A percentile compares a stretch with the other conserved stretches of the same genome.
These are phyloP conservation scores for Plemyria rubiginata DNA, from an alignment of 2,888 invertebrate species.

Conservation along the genomic window DNA sequence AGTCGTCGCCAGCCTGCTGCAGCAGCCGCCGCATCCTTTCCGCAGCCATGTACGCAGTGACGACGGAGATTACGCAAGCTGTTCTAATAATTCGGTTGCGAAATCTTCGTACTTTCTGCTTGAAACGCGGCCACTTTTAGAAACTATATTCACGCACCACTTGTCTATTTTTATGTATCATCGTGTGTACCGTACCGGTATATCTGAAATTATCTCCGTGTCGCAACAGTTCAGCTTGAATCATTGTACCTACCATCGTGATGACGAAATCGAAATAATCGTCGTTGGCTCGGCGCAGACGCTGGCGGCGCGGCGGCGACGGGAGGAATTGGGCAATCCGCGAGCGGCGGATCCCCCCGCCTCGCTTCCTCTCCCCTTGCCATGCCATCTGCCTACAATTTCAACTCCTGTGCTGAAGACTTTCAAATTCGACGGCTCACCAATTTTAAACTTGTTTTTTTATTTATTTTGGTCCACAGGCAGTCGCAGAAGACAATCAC, in stretches of 20 bases:
- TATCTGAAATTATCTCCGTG: slow-evolving; percentile 57
- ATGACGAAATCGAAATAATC: slow-evolving; percentile 74
- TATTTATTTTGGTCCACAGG: slow-evolving; percentile 49
- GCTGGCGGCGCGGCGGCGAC: no score
- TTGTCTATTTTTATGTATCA: slow-evolving; percentile 35
- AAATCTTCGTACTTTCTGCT: slow-evolving; percentile 82
- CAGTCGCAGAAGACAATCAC: slow-evolving; percentile 42
- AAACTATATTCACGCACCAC: slow-evolving; percentile 20
- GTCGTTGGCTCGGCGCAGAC: slow-evolving; percentile 57
- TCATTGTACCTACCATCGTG: slow-evolving; percentile 51
- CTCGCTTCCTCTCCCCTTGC: slow-evolving; percentile 37
- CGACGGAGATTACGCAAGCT: slow-evolving; percentile 82
- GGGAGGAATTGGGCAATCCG: slow-evolving; percentile 78
- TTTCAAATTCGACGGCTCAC: slow-evolving; percentile 61
- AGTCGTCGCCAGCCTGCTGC: slow-evolving; percentile 34
- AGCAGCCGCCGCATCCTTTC: slow-evolving; percentile 26
- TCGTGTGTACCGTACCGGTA: slow-evolving; percentile 38
- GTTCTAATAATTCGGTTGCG: slow-evolving; percentile 74
- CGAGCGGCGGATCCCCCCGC: slow-evolving; percentile 58
- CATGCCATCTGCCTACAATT: slow-evolving; percentile 56
- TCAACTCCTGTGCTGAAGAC: slow-evolving; percentile 62
- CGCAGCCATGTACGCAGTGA: slow-evolving; percentile 75
- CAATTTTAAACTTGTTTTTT: slow-evolving; percentile 52
- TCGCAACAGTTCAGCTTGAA: slow-evolving; percentile 68
- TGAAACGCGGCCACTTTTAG: slow-evolving; percentile 53